Conservation (phyloP, 2,797 vertebrate species). For the Bradypus variegatus region DNA sequence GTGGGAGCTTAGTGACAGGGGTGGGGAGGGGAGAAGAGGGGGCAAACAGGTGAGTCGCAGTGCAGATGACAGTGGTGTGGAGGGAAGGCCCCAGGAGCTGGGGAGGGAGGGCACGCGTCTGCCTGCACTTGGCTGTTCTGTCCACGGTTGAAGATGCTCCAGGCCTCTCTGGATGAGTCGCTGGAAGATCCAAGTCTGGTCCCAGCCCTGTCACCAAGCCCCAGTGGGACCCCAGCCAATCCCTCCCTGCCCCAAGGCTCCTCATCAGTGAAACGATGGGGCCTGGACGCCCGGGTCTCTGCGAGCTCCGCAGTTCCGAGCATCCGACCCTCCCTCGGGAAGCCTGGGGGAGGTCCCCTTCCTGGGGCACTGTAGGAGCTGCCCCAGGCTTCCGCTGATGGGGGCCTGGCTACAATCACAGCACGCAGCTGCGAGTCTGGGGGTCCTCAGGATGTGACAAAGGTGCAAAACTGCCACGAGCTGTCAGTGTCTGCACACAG, state of each 20-base stretch:
- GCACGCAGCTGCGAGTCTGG: not conserved
- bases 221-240: not conserved
- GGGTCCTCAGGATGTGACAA: not conserved
- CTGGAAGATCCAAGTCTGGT: not conserved
- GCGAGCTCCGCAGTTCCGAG: not conserved
- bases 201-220: not conserved
- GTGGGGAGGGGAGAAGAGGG: not conserved
- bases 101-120: not conserved
- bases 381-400: accelerated
- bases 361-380: not conserved
- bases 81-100: not conserved
- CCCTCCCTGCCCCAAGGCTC: not conserved
- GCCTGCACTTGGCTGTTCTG: not conserved
- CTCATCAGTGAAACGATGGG: not conserved
- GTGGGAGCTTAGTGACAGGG: too few species aligned
- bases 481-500: too few species aligned
- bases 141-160: too few species aligned
- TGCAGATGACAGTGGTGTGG: not conserved
- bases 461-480: accelerated
- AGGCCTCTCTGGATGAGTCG: not conserved
- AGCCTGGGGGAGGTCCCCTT: too few species aligned
- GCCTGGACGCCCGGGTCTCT: not conserved
- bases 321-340: not conserved
- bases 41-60: not conserved
- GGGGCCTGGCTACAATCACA: accelerated